These are phyloP conservation scores for Alligator sinensis DNA, from an alignment of 2,113 vertebrate species.

Conservation along the genomic window DNA sequence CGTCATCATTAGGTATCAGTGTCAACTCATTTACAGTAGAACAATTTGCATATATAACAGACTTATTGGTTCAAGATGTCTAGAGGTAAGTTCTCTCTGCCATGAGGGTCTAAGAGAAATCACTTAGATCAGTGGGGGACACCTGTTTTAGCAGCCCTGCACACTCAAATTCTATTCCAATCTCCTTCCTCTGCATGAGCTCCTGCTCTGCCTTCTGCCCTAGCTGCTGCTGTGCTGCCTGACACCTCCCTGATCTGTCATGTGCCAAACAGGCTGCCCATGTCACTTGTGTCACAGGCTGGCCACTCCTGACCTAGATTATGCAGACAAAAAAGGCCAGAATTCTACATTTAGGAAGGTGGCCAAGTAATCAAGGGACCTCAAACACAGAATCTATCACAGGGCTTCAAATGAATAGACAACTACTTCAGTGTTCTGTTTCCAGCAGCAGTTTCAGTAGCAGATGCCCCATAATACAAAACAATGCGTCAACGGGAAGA, in stretches of 20 bases:
- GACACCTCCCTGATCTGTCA: no score
- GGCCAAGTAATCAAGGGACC: neutral
- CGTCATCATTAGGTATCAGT: neutral
- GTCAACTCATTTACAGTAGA: neutral
- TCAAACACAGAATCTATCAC: neutral
- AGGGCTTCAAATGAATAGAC: neutral
- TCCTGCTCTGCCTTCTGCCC: no score
- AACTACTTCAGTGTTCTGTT: neutral
- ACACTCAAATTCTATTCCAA: no score
- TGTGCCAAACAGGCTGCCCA: no score
- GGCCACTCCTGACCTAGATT: neutral
- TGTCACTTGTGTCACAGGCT: no score
- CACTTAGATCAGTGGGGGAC: neutral
- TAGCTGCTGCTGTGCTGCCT: no score
- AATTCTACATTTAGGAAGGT: neutral
- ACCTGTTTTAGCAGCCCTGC: no score
- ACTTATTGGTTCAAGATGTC: neutral
- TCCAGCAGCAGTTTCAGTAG: neutral
- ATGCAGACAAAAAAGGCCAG: neutral
- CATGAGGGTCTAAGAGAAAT: accelerated
- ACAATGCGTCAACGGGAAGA: accelerated
- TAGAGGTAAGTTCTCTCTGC: neutral
- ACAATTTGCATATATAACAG: neutral
- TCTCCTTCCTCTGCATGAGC: no score
- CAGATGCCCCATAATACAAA: neutral